Evolutionary conservation across 2,797 vertebrate genomes (phyloP), one percentile per base, ranked within the genome.

Genomic region (Nothura maculosa): DNA sequence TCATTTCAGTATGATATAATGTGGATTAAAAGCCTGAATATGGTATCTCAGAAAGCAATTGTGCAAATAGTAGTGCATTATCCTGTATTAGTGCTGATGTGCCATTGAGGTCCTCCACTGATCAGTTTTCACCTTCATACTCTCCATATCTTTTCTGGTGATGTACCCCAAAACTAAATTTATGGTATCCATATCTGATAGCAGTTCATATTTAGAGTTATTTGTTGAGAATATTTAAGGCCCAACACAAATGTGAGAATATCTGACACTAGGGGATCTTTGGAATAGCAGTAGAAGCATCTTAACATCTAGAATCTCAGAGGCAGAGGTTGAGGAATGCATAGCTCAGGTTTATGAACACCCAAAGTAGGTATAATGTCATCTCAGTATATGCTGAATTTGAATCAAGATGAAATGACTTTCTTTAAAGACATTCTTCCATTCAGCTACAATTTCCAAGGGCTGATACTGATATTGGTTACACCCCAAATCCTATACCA

Each of bases 401-500:
- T 62, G 38, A 55, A 60, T 43, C 34, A 88, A 84, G 34, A 61
- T 16, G 21, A 40, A 28, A 10, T 14, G 34, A 22, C 6, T 67
- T 67, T 57, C 20, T 57, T 34, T n/a, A 27, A 66, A 81, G 18
- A 17, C 7, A n/a, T 68, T 87, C 34, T n/a, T 12, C 8, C 6
- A 36, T 77, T 85, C n/a, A 32, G 0, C 5, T 72, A 1, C 4
- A 50, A 24, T 1, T 38, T 66, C 9, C 1, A 43, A 52, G 79
- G 3, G 4, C 0, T 77, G 47, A 1, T 85, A 8, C 21, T 90
- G 54, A 67, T 50, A 48, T 3, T 68, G 52, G 52, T 10, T 11
- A 14, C 10, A 27, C 7, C 25, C 22, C 0, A 0, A 52, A n/a
- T 12, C 6, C 28, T 74, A 0, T 14, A 24, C 3, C 24, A 8